Evolutionary conservation across 2,797 vertebrate species (phyloP), one percentile per base, ranked within the genome.

Genomic region (Ispidina picta): DNA sequence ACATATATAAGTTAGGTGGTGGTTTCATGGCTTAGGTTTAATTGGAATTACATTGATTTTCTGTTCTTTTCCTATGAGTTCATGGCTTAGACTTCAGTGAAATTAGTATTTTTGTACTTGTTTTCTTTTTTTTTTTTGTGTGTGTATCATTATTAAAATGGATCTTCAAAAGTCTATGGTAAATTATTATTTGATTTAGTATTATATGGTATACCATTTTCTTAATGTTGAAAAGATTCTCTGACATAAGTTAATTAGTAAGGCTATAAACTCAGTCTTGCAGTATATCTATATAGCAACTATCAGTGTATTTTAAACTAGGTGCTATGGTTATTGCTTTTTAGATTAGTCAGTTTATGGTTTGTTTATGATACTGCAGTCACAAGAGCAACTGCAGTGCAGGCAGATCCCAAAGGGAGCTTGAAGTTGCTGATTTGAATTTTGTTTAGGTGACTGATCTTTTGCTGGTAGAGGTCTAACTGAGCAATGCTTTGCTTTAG

Each of bases 331-430:
- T 71, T 86, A 28, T 83, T 87, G 33, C 41, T 64, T 48, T 35
- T 69, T 64, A 71, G 31, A 39, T 76, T 82, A 23, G 62, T 73
- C n/a, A 76, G 49, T 74, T 80, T 84, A 66, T 70, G 46, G 14
- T 39, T 69, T 86, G 73, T 82, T 89, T 82, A 51, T 56, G 68
- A 41, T 80, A 70, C 75, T 86, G 82, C 75, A 92, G 72, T 90
- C 75, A 25, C 17, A 82, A 52, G 68, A 82, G 49, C 33, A 88
- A 18, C 84, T 93, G 87, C 89, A 87, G 82, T 83, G 79, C 91
- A 74, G 76, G 31, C 33, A 77, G 79, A 77, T 66, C 48, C 33
- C 46, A 80, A 81, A 90, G 52, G 26, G 22, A 69, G 55, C 25
- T 58, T 52, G 21, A 81, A 87, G 48, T 88, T 91, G 16, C 48